phyloP scores from a whole-genome alignment of 2,888 invertebrate genomes.

The Fabriciana adippe region DNA sequence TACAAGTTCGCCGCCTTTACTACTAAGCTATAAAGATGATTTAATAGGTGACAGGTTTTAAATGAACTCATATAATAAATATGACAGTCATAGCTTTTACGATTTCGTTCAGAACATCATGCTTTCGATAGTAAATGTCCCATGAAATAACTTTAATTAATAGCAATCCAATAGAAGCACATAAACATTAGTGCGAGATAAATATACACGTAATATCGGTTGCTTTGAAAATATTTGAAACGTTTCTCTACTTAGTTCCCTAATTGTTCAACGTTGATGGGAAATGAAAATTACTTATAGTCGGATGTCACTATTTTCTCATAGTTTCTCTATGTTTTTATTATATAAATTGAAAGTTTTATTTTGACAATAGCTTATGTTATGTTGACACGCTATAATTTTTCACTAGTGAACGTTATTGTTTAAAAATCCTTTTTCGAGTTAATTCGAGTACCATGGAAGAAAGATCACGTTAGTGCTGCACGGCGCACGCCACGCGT shows the following conservation, averaged over 20 bases:
- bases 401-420: constrained; percentile 31
- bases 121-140: constrained; percentile 1
- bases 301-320: too few species aligned
- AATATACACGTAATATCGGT: not conserved
- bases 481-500: constrained; percentile 72
- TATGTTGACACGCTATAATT: constrained; percentile 15
- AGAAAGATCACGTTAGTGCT: constrained; percentile 66
- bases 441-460: constrained; percentile 65
- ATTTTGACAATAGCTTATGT: constrained; percentile 8
- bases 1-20: constrained; percentile 35
- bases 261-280: too few species aligned
- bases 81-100: constrained; percentile 35
- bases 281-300: too few species aligned
- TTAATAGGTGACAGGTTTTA: constrained; percentile 39
- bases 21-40: constrained; percentile 41
- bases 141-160: constrained; percentile 20
- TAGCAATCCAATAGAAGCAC: constrained; percentile 1
- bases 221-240: not conserved
- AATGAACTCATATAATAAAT: constrained; percentile 42
- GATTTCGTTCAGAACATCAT: constrained; percentile 19
- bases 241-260: too few species aligned
- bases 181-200: not conserved
- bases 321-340: too few species aligned
- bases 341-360: not conserved
- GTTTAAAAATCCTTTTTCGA: constrained; percentile 48